Base-by-base conservation (phyloP, 2,797 vertebrate genomes). In the Sebastes variabilis region DNA sequence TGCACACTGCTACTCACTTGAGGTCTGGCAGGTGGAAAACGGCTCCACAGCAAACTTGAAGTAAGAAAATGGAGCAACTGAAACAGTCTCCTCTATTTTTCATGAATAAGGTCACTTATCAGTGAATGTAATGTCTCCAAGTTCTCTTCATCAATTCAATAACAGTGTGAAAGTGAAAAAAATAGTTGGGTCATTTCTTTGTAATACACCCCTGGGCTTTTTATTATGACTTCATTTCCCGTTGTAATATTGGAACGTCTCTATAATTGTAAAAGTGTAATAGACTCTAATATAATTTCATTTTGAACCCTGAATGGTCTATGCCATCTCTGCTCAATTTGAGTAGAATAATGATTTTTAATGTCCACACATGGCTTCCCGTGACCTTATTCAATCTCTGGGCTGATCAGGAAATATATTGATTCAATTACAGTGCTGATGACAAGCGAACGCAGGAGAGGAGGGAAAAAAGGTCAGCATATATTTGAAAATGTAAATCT, bases 231-330 rank as follows among this genome's bases (percentile, higher is more conserved):
- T 99, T 98, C 97, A 99, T 99, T 99, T 99, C 97, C 97, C 95
- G 95, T 96, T 97, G 97, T 99, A 98, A 99, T 98, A 97, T 98
- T 97, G 97, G 96, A 97, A 97, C 95, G 96, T 98, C 97, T 97
- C 97, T 97, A 98, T 99, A 99, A 99, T 99, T 99, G 98, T 99
- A 98, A 97, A 99, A 98, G 97, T 97, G 97, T 99, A 99, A 99
- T 99, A 98, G 97, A 98, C 97, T 98, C 97, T 99, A 99, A 99
- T 99, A 98, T 98, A 99, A 99, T 99, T 99, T 99, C 97, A 98
- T 99, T 98, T 98, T 97, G 97, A 96, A 97, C 97, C 96, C 94
- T 97, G 96, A 98, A 98, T 97, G 97, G 96, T 97, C 96, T 93
- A 94, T 96, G 96, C 97, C 97, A 97, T 97, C 96, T 96, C 97